These are phyloP conservation scores for Mechanitis messenoides DNA, from an alignment of 2,888 invertebrate genomes.

Conservation along the genomic window DNA sequence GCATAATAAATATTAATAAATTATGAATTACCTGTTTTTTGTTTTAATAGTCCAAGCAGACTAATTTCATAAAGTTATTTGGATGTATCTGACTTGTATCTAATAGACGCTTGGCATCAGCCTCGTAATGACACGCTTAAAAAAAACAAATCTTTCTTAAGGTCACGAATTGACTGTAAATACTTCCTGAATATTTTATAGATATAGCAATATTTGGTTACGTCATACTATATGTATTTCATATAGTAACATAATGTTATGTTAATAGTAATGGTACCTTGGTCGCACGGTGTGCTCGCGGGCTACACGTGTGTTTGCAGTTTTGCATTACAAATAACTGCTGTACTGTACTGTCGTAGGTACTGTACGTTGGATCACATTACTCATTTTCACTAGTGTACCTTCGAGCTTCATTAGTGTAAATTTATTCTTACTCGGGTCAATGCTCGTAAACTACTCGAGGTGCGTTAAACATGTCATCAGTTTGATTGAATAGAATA, in stretches of 20 bases:
- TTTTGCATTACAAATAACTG: constrained; percentile 63
- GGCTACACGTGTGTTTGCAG: constrained; percentile 49
- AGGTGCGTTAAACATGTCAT: constrained; percentile 49
- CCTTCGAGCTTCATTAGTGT: constrained; percentile 18
- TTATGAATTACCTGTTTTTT: too few relatives aligned
- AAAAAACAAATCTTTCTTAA: not conserved
- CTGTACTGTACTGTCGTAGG: constrained; percentile 37
- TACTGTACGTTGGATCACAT: constrained; percentile 11
- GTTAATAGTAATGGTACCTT: constrained; percentile 27
- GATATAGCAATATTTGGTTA: not conserved
- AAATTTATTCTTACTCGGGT: constrained; percentile 37
- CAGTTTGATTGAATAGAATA: constrained; percentile 31
- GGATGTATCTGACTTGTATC: too few relatives aligned
- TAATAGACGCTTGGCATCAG: too few relatives aligned
- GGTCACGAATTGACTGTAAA: not conserved
- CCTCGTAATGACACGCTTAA: not conserved
- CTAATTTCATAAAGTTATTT: too few relatives aligned
- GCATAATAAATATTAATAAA: too few relatives aligned
- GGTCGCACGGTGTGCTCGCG: constrained; percentile 33
- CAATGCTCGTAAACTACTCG: constrained; percentile 45
- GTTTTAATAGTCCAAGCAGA: too few relatives aligned
- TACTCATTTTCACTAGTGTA: constrained; percentile 31
- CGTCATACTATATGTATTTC: constrained; percentile 7
- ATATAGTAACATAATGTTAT: constrained; percentile 20
- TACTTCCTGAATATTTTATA: not conserved